Conservation (phyloP, 2,797 vertebrate genomes). For the Neosilurus mollespiculum region DNA sequence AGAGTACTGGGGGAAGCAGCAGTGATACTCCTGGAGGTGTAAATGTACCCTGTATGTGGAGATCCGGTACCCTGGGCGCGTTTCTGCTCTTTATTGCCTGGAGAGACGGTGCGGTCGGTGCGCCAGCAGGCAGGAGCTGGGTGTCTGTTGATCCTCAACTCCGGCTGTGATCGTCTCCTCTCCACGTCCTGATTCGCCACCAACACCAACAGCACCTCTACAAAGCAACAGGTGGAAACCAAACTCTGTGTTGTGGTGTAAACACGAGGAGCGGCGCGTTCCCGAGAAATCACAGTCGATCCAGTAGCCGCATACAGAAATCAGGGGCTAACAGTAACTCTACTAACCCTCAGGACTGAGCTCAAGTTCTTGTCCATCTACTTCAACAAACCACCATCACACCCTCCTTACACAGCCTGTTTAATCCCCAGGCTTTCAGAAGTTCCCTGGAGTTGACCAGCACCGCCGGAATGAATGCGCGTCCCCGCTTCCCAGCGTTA, state of each 20-base stretch:
- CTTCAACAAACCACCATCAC: too few species aligned
- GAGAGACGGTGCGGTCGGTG: not conserved
- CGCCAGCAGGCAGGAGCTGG: not conserved
- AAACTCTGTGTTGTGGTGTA: constrained; percentile 27
- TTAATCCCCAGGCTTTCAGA: not conserved
- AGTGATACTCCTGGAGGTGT: not conserved
- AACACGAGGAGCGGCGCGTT: constrained; percentile 8
- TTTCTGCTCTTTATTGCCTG: not conserved
- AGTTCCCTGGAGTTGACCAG: not conserved
- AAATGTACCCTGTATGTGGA: not conserved
- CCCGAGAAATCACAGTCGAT: not conserved
- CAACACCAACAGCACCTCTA: not conserved
- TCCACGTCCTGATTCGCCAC: constrained; percentile 20
- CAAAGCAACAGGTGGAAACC: constrained; percentile 57
- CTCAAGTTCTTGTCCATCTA: not conserved
- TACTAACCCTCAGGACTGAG: not conserved
- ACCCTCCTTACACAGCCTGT: not conserved
- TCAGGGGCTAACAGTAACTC: too few species aligned
- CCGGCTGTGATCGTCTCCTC: not conserved
- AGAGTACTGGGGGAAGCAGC: not conserved
- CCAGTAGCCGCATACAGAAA: not conserved
- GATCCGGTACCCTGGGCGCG: not conserved
- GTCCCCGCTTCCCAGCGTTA: constrained; percentile 2
- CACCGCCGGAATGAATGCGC: not conserved
- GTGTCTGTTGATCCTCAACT: constrained; percentile 31